Evolutionary conservation across 2,113 vertebrate species (phyloP).

Genomic region (Petrocephalus zakoni): DNA sequence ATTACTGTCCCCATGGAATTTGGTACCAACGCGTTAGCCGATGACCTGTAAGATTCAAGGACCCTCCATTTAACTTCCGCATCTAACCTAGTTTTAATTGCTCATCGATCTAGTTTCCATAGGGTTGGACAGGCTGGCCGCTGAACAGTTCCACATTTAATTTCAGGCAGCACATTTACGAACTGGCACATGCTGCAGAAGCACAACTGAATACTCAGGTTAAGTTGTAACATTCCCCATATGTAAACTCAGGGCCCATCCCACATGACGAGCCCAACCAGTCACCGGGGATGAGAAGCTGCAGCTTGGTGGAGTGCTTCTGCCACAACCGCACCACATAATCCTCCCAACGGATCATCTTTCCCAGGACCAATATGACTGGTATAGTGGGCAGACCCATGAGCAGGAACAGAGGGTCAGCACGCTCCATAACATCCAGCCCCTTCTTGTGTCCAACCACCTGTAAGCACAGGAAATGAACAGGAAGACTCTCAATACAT

Average conservation of each 20-base stretch:
- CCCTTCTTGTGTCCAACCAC: conserved; percentile 70
- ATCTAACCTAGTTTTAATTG: background rate
- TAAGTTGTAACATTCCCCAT: background rate
- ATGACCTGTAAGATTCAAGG: background rate
- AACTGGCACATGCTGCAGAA: background rate
- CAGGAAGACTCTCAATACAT: background rate
- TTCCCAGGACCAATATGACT: conserved; percentile 61
- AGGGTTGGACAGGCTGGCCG: background rate
- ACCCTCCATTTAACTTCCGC: background rate
- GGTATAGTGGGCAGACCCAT: conserved; percentile 69
- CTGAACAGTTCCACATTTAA: background rate
- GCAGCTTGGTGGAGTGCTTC: conserved; percentile 47
- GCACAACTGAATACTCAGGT: background rate
- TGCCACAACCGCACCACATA: conserved; percentile 62
- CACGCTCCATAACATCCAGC: conserved; percentile 62
- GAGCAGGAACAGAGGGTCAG: conserved; percentile 64
- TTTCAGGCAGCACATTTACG: background rate
- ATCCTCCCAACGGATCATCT: conserved; percentile 72
- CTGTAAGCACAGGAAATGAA: conserved; percentile 33
- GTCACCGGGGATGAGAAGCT: conserved; percentile 43
- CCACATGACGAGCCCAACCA: background rate
- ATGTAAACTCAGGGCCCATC: background rate
- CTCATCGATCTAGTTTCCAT: background rate
- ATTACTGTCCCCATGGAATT: background rate
- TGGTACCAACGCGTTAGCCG: background rate